A percentile compares a stretch with the other conserved stretches of the same genome.
These are phyloP conservation scores for Hirtodrosophila duncani DNA, from an alignment of 2,888 invertebrate genomes.

Conservation along the genomic window DNA sequence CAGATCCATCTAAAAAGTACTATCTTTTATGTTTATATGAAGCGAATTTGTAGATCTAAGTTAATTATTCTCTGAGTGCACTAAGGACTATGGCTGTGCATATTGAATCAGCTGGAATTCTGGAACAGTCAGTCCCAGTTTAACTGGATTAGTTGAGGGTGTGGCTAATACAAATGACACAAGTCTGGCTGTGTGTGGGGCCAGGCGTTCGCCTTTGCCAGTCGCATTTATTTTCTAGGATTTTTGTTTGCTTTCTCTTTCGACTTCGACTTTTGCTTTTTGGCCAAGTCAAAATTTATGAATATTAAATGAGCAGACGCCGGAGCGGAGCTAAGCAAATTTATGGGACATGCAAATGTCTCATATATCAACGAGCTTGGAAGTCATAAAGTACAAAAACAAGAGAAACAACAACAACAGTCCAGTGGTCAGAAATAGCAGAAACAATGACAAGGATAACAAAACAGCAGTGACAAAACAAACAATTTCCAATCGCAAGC, in stretches of 20 bases:
- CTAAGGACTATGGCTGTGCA: no score
- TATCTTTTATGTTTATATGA: no score
- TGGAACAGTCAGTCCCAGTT: no score
- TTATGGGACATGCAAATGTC: conserved; percentile 67
- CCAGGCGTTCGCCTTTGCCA: no score
- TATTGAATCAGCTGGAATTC: no score
- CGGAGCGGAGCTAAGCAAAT: conserved; percentile 45
- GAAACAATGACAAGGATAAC: conserved; percentile 13
- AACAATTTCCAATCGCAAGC: conserved; percentile 66
- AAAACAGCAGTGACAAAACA: conserved; percentile 36
- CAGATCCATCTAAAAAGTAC: no score
- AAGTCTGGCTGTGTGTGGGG: conserved; percentile 35
- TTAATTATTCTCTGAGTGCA: no score
- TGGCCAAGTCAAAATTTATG: conserved; percentile 56
- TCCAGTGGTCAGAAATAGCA: background rate
- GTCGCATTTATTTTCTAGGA: conserved; percentile 32
- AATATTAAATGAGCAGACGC: conserved; percentile 58
- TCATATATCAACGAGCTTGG: conserved; percentile 61
- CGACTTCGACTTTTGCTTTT: conserved; percentile 8
- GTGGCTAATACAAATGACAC: conserved; percentile 57
- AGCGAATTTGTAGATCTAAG: no score
- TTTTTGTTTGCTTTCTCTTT: conserved; percentile 28
- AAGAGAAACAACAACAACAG: background rate
- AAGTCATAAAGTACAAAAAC: conserved; percentile 50
- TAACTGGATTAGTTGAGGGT: conserved; percentile 18